Evolutionary conservation across 1,140 invertebrate genomes (phyloP).

Genomic region (Sitobion miscanthi): DNA sequence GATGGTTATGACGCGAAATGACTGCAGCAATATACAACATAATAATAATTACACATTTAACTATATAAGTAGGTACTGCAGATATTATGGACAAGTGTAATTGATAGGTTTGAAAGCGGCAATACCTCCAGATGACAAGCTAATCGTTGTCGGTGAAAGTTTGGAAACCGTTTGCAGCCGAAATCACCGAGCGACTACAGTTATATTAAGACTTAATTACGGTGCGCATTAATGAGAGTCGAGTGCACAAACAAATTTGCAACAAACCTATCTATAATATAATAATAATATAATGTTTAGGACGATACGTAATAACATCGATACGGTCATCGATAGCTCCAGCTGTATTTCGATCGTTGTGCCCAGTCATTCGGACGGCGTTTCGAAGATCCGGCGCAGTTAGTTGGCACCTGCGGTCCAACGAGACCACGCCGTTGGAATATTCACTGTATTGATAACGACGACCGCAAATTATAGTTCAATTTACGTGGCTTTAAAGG

Average conservation of each 20-base stretch:
- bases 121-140: neutral
- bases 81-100: neutral
- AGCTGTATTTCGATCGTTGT: no score
- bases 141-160: slow-evolving; percentile 35
- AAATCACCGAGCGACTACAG: neutral
- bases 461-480: no score
- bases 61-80: no score
- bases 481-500: no score
- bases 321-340: no score
- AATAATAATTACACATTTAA: neutral
- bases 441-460: no score
- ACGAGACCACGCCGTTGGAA: no score
- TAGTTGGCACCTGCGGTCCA: no score
- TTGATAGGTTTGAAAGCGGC: slow-evolving; percentile 33
- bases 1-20: neutral
- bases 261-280: neutral
- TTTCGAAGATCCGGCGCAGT: no score
- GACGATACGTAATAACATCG: neutral
- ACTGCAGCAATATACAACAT: neutral
- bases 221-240: neutral
- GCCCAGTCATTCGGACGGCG: no score
- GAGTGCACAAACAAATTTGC: neutral
- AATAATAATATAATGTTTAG: neutral
- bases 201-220: slow-evolving; percentile 14
- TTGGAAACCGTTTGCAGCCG: neutral